Percentiles rank a stretch among this genome's conserved stretches.
Conservation (phyloP, 2,113 vertebrate genomes). For the Apaloderma vittatum region DNA sequence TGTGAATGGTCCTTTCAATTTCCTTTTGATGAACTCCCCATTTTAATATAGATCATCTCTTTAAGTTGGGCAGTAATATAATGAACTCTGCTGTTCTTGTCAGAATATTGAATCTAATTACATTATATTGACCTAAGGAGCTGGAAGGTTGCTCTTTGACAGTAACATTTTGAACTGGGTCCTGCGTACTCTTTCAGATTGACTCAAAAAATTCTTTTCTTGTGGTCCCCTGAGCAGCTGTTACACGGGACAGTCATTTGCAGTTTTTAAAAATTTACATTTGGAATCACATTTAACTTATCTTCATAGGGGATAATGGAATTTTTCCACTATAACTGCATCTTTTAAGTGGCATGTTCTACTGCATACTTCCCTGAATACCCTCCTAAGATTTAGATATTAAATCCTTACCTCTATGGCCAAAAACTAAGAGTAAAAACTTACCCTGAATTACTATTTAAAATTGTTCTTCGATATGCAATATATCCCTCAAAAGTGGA, state of each 20-base stretch:
- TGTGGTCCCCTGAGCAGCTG: background rate
- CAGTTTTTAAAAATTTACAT: background rate
- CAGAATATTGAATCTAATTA: constrained; percentile 16
- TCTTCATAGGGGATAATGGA: background rate
- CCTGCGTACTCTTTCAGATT: background rate
- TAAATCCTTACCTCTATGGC: background rate
- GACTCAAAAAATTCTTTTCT: background rate
- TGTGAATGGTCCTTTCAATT: background rate
- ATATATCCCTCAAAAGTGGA: background rate
- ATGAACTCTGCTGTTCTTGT: constrained; percentile 9
- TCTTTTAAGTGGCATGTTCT: background rate
- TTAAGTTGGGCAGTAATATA: background rate
- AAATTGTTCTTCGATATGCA: background rate
- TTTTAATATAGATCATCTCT: background rate
- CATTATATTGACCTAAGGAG: background rate
- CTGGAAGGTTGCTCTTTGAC: background rate
- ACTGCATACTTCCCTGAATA: background rate
- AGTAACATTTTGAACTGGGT: background rate
- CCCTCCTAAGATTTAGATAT: background rate
- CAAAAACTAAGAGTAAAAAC: background rate
- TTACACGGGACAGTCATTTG: background rate
- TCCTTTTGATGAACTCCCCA: background rate
- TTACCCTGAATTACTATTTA: background rate
- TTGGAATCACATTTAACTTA: background rate
- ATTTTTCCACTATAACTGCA: background rate